Conservation (phyloP, 2,113 vertebrate species). For the Tachycineta bicolor region DNA sequence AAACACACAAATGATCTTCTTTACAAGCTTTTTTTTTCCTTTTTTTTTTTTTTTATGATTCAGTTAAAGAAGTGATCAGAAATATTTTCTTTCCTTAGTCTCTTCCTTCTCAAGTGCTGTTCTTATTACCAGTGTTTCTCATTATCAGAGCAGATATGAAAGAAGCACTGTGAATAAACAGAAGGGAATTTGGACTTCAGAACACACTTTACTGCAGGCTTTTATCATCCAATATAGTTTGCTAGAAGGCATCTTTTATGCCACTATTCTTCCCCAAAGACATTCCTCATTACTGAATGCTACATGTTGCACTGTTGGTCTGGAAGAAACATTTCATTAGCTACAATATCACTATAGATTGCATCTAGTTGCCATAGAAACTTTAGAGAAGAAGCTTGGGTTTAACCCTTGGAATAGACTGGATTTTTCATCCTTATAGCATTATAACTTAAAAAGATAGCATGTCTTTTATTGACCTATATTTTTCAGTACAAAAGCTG, state of each 20-base stretch:
- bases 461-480: constrained; percentile 34
- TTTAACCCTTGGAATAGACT: constrained; percentile 77
- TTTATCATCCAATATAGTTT: constrained; percentile 35
- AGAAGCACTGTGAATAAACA: constrained; percentile 24
- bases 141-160: constrained; percentile 5
- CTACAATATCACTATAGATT: constrained; percentile 77
- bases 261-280: constrained; percentile 60
- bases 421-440: constrained; percentile 46
- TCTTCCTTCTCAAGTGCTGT: not conserved
- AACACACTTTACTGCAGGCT: constrained; percentile 17
- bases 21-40: not conserved
- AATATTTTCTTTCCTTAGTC: not conserved
- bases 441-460: constrained; percentile 33
- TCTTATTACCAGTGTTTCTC: not conserved
- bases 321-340: constrained; percentile 80
- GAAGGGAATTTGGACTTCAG: constrained; percentile 39
- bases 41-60: not conserved
- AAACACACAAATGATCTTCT: not conserved
- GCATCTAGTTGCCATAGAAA: constrained; percentile 85
- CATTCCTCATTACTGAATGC: constrained; percentile 65
- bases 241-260: constrained; percentile 52
- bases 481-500: constrained; percentile 29
- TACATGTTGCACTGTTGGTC: constrained; percentile 71
- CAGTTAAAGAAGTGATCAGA: not conserved
- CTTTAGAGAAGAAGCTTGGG: constrained; percentile 72